phyloP scores from a whole-genome alignment of 2,888 invertebrate species.

The Platycheirus albimanus region DNA sequence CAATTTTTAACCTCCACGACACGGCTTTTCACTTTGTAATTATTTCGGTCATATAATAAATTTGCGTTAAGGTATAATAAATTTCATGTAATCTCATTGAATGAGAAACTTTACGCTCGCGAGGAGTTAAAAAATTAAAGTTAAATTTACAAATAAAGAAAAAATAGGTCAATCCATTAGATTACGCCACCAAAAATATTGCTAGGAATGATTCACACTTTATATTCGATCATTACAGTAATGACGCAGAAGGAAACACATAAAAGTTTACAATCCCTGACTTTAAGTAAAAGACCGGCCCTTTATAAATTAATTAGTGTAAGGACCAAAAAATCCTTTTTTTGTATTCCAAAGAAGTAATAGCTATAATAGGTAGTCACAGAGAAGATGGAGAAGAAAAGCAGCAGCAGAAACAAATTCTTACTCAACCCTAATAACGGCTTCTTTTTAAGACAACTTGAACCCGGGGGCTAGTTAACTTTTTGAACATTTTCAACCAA shows the following conservation, averaged over 20 bases:
- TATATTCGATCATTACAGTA: constrained; percentile 49
- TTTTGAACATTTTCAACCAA: constrained; percentile 14
- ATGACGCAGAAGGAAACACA: constrained; percentile 43
- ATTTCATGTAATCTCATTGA: too few species aligned
- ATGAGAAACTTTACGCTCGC: too few species aligned
- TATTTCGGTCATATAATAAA: too few species aligned
- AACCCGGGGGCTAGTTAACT: constrained; percentile 20
- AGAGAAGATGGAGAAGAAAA: too few species aligned
- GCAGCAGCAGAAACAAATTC: too few species aligned
- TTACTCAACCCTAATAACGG: constrained; percentile 31
- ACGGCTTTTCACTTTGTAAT: too few species aligned
- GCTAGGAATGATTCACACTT: constrained; percentile 42
- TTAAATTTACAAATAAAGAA: too few species aligned
- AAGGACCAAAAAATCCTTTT: constrained; percentile 31
- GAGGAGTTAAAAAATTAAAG: too few species aligned
- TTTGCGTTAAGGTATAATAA: too few species aligned
- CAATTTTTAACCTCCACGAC: too few species aligned
- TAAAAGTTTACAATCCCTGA: constrained; percentile 28
- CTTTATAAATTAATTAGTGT: constrained; percentile 52
- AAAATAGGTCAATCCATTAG: constrained; percentile 32
- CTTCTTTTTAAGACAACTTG: not conserved
- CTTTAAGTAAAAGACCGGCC: constrained; percentile 16
- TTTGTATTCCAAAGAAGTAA: constrained; percentile 13
- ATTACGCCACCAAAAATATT: constrained; percentile 26
- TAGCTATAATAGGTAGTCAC: constrained; percentile 4